Base-by-base conservation (phyloP, 64 coral and sea anemone genomes). In the Montipora capricornis region DNA sequence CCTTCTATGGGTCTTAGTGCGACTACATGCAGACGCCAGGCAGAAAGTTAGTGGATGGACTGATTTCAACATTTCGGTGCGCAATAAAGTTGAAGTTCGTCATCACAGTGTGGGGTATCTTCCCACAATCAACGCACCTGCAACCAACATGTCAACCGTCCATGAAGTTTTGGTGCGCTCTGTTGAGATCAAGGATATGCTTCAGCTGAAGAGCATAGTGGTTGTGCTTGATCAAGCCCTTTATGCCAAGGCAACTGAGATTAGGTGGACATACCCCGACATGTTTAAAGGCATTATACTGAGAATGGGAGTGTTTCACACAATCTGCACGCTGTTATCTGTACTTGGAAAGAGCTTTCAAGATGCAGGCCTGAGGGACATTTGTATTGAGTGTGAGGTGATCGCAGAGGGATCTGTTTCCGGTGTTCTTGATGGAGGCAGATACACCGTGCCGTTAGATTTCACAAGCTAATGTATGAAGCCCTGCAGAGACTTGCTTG, bases 281-380 rank as follows among this genome's bases (percentile, higher is more conserved):
- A 37, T 37, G 37, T 37, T 37, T 37, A 37, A 37, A 37, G 37
- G 37, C 37, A 37, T 37, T 37, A 37, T 37, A 37, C 37, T 71
- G 10, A 91, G 77, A 49, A 90, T 90, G 88, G 88, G 88, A 9
- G 76, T 67, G 17, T 90, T 90, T n/a, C 88, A 90, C 26, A 90
- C 76, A 20, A 9, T 45, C 14, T 90, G 76, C 12, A 90, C 88
- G 2, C 37, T 80, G 26, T 49, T 90, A 9, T 90, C 76, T 6
- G 37, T 37, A 11, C 68, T 90, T 5, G 76, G 88, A 50, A 91
- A 91, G 44, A 2, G 64, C 5, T 91, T 91, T 22, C 78, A 91
- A 55, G 89, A 91, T 44, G 78, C 89, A 19, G 89, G 89, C 15
- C 20, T 91, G 12, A 80, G 29, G 46, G 89, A 91, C 49, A 51